A percentile compares a stretch with the other conserved stretches of the same genome.
Conservation (phyloP, 2,888 invertebrate species). For the Microctonus hyperodae region DNA sequence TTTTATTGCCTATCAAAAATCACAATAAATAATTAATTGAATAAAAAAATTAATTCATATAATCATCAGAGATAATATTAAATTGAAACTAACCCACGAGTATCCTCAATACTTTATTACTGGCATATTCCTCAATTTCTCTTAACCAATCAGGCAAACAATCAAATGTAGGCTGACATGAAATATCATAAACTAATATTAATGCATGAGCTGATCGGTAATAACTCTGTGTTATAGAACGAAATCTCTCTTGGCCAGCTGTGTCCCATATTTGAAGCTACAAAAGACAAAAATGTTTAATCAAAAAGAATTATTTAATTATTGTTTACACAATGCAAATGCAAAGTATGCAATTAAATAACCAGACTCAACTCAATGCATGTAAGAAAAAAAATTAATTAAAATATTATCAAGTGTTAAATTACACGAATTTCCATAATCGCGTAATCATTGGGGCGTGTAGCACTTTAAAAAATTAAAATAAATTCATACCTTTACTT, state of each 20-base stretch:
- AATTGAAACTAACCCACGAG: slow-evolving; percentile 78
- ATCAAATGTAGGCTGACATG: slow-evolving; percentile 97
- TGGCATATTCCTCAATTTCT: slow-evolving; percentile 98
- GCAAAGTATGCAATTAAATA: too few relatives aligned
- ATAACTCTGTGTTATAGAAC: slow-evolving; percentile 98
- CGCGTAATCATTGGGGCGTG: too few relatives aligned
- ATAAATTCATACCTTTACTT: slow-evolving; percentile 77
- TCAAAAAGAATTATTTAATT: slow-evolving; percentile 7
- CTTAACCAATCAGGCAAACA: slow-evolving; percentile 96
- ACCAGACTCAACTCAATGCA: too few relatives aligned
- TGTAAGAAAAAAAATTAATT: too few relatives aligned
- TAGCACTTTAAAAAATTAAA: slow-evolving; percentile 7
- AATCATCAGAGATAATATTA: not conserved
- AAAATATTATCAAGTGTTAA: too few relatives aligned
- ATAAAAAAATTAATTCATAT: too few relatives aligned
- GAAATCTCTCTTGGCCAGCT: slow-evolving; percentile 95
- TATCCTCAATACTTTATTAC: slow-evolving; percentile 91
- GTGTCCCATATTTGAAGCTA: slow-evolving; percentile 99
- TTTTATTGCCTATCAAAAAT: slow-evolving; percentile 83
- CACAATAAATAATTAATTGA: slow-evolving; percentile 3
- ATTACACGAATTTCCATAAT: too few relatives aligned
- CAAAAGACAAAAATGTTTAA: slow-evolving; percentile 44
- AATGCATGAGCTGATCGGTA: slow-evolving; percentile 97
- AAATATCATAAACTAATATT: slow-evolving; percentile 96
- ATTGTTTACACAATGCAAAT: slow-evolving; percentile 7